Evolutionary conservation across 2,797 vertebrate genomes (phyloP).

Genomic region (Nyctalus aviator): DNA sequence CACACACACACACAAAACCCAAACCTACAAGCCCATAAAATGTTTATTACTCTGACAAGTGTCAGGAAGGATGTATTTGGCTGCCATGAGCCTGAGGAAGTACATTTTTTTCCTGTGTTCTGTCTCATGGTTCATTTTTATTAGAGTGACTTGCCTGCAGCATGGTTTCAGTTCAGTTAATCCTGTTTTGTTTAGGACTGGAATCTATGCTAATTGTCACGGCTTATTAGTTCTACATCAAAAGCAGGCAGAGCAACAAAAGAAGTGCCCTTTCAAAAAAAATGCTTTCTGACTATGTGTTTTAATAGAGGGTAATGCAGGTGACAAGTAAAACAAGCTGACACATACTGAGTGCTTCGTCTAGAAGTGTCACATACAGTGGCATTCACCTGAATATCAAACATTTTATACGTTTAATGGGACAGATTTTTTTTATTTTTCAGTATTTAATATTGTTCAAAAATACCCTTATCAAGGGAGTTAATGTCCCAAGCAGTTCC

Average conservation of each 20-base stretch:
- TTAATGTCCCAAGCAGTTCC: not conserved
- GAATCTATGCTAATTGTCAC: slow-evolving; percentile 41
- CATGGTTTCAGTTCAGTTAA: slow-evolving; percentile 43
- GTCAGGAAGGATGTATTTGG: slow-evolving; percentile 24
- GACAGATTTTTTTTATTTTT: slow-evolving; percentile 40
- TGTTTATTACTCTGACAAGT: slow-evolving; percentile 5
- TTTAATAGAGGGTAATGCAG: not conserved
- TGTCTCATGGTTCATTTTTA: slow-evolving; percentile 54
- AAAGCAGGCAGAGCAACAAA: slow-evolving; percentile 18
- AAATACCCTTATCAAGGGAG: not conserved
- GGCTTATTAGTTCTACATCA: slow-evolving; percentile 17
- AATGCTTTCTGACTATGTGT: not conserved
- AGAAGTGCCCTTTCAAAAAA: slow-evolving; percentile 26
- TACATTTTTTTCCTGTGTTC: not conserved
- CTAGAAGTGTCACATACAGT: not conserved
- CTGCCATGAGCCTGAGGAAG: not conserved
- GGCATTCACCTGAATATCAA: not conserved
- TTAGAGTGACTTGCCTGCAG: not conserved
- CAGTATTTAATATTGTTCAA: not conserved
- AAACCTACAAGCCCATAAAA: not conserved
- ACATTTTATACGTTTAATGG: not conserved
- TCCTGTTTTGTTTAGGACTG: not conserved
- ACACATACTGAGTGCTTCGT: not conserved
- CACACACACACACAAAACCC: not conserved
- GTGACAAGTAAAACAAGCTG: not conserved